Evolutionary conservation across 2,797 vertebrate genomes (phyloP).

Genomic region (Pogonophryne albipinna): DNA sequence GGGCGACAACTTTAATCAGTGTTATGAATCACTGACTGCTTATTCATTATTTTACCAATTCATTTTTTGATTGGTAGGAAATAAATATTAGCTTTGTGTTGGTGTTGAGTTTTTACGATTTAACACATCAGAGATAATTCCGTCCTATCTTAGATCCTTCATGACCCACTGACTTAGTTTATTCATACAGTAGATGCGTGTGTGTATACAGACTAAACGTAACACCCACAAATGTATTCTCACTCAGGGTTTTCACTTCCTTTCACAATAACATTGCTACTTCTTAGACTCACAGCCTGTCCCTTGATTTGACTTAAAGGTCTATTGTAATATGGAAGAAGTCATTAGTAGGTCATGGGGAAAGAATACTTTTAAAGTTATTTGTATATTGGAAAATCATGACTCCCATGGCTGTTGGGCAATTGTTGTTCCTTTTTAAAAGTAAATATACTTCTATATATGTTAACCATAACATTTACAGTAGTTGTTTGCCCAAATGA

Average conservation of each 20-base stretch:
- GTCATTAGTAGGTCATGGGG: background rate
- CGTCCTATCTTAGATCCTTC: background rate
- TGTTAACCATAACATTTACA: background rate
- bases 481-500: background rate
- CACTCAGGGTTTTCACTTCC: slow-evolving; percentile 8
- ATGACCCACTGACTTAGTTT: background rate
- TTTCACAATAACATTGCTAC: background rate
- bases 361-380: background rate
- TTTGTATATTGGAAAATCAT: background rate
- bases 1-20: background rate
- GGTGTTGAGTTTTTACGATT: slow-evolving; percentile 1
- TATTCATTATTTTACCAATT: slow-evolving; percentile 4
- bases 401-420: background rate
- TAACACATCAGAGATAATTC: background rate
- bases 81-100: background rate
- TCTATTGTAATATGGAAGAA: background rate
- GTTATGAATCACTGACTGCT: slow-evolving; percentile 9
- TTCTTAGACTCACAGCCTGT: slow-evolving; percentile 6
- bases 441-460: background rate
- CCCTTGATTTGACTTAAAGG: background rate
- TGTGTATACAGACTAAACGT: background rate
- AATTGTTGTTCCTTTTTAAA: background rate
- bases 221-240: background rate
- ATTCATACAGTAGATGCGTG: background rate
- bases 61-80: background rate